Evolutionary conservation across 2,888 invertebrate species (phyloP), one percentile per base, ranked within the genome.

Genomic region (Noctua comes): DNA sequence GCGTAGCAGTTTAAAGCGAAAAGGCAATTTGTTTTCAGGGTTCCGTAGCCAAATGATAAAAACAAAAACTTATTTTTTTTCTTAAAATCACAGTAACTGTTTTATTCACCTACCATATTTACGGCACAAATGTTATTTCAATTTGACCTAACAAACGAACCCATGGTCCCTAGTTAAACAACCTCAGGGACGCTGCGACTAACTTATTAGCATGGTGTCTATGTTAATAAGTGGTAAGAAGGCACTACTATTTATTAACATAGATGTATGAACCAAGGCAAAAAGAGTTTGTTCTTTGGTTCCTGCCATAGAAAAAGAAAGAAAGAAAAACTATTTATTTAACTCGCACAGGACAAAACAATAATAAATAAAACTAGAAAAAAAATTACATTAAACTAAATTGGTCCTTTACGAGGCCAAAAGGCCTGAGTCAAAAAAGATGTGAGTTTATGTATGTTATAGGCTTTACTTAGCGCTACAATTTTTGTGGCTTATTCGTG

Each of bases 401-500:
- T 36, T 36, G 46, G 46, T 13, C 13, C 46, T 46, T 13, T 13
- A 13, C 46, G 48, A 48, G 6, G 18, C 18, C 48, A 18, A 48
- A 48, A 46, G 13, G 5, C 48, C 48, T 48, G 48, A 48, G 48
- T 48, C 18, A 48, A 48, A 21, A 7, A 31, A 62, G 4, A 31
- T 10, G 31, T 62, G 21, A 62, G 31, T 31, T 27, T 8, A 27
- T 27, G 1, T 13, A 40, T 13, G 31, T 10, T 36, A 4, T 64
- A 64, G 21, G 21, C 31, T 36, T 64, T 36, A 36, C 21, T 24
- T 64, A 24, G 62, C 2, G n/a, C 3, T 18, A 51, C 27, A 40
- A 21, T 43, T 65, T 36, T 21, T 10, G 46, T 48, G 43, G 84
- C 88, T 78, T 86, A 89, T 90, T 90, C 84, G 70, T 85, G 83